These are phyloP conservation scores for Strix uralensis DNA, from an alignment of 2,113 vertebrate species.

Conservation along the genomic window DNA sequence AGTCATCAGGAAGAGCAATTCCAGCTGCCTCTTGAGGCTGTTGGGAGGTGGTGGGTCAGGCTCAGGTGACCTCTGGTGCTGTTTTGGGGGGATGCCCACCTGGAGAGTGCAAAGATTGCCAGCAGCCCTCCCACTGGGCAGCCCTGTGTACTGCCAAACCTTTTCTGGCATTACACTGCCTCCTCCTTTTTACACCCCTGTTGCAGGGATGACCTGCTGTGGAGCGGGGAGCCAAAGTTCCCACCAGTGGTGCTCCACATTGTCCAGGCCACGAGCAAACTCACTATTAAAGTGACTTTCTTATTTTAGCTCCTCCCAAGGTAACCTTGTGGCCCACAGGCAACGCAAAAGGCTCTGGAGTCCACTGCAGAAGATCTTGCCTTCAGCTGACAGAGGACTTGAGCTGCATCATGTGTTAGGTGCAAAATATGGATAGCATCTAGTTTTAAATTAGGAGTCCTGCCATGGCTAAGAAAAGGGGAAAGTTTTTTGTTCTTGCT, in stretches of 20 bases:
- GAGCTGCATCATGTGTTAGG: not conserved
- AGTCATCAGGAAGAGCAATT: not conserved
- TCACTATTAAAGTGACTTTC: not conserved
- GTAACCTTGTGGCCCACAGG: too few species aligned
- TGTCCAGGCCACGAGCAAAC: not conserved
- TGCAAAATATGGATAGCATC: not conserved
- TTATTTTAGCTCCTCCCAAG: not conserved
- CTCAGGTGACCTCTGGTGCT: not conserved
- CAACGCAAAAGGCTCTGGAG: not conserved
- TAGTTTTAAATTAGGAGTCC: not conserved
- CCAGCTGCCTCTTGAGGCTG: not conserved
- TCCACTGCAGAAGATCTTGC: not conserved
- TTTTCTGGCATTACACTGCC: not conserved
- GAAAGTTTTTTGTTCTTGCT: not conserved
- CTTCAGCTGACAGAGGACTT: not conserved
- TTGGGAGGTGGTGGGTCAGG: rapidly evolving
- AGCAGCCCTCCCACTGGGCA: not conserved
- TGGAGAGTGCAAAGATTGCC: not conserved
- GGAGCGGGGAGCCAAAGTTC: not conserved
- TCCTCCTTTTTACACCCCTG: not conserved
- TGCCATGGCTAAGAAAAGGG: not conserved
- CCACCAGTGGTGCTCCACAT: not conserved
- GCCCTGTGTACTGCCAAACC: not conserved
- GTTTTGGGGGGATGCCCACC: not conserved
- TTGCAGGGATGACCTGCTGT: too few species aligned